Conservation (phyloP, 2,797 vertebrate genomes). For the Gephyroberyx darwinii region DNA sequence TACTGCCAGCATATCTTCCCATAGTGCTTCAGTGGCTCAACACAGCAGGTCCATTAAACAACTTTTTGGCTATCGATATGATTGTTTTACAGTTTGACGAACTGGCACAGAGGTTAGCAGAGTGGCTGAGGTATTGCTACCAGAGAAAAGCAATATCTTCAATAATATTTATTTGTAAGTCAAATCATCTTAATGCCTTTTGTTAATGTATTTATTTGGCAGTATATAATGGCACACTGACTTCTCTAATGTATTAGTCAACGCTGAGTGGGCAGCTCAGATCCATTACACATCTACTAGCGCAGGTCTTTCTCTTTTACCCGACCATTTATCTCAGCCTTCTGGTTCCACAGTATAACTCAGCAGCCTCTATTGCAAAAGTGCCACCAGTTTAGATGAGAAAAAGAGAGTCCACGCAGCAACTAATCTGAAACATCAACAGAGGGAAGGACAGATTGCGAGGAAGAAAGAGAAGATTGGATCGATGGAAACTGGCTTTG, state of each 20-base stretch:
- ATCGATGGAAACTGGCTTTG: not conserved
- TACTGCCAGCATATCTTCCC: not conserved
- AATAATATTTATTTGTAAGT: conserved; percentile 57
- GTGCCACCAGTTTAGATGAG: conserved; percentile 17
- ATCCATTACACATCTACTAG: conserved; percentile 70
- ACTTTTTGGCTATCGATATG: conserved; percentile 13
- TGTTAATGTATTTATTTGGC: conserved; percentile 64
- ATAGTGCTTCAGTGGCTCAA: conserved; percentile 2
- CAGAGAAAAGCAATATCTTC: conserved; percentile 32
- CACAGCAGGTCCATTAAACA: conserved; percentile 16
- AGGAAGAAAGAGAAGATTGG: conserved; percentile 1
- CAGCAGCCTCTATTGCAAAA: conserved; percentile 27
- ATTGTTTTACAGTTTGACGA: conserved; percentile 14
- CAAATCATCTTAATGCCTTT: conserved; percentile 67
- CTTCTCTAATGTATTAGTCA: conserved; percentile 56
- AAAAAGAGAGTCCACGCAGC: conserved; percentile 11
- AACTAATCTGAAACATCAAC: conserved; percentile 28
- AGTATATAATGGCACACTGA: conserved; percentile 44
- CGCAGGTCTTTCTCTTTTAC: conserved; percentile 58
- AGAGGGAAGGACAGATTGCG: conserved; percentile 2
- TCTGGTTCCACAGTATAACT: conserved; percentile 46
- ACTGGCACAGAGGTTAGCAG: conserved; percentile 19
- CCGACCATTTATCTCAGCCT: conserved; percentile 55
- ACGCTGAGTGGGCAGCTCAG: conserved; percentile 59
- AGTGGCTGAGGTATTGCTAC: not conserved